These are phyloP conservation scores for Grus americana DNA, from an alignment of 2,113 vertebrate species.

Conservation along the genomic window DNA sequence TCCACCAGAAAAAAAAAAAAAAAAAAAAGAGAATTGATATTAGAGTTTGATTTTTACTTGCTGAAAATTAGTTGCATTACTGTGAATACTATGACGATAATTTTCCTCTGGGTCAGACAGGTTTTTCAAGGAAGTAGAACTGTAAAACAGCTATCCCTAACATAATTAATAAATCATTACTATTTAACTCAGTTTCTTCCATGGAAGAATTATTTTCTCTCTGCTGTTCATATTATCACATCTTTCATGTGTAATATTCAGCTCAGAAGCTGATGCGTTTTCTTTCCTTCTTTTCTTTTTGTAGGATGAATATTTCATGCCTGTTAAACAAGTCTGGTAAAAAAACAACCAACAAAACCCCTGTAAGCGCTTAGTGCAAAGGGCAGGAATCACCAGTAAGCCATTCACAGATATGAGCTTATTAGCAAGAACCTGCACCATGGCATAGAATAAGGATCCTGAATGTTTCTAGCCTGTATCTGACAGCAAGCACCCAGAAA, in stretches of 20 bases:
- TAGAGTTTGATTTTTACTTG: neutral
- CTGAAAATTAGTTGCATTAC: neutral
- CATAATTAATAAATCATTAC: neutral
- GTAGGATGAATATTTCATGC: neutral
- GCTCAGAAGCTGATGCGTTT: neutral
- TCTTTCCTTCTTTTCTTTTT: neutral
- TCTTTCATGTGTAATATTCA: neutral
- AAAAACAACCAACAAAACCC: neutral
- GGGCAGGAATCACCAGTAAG: neutral
- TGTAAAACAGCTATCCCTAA: neutral
- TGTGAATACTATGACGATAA: rapidly evolving
- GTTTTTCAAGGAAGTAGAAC: neutral
- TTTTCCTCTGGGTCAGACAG: neutral
- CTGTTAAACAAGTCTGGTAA: neutral
- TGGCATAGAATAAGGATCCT: neutral
- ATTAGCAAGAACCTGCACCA: neutral
- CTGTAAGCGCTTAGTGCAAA: neutral
- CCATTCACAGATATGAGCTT: rapidly evolving
- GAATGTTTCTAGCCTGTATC: neutral
- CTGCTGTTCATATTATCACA: neutral
- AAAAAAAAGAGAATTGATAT: neutral
- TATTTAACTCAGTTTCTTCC: neutral
- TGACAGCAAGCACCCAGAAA: neutral
- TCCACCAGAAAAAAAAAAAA: neutral
- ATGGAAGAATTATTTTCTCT: neutral